Conservation (phyloP, 2,797 vertebrate genomes). For the Macropus fuliginosus region DNA sequence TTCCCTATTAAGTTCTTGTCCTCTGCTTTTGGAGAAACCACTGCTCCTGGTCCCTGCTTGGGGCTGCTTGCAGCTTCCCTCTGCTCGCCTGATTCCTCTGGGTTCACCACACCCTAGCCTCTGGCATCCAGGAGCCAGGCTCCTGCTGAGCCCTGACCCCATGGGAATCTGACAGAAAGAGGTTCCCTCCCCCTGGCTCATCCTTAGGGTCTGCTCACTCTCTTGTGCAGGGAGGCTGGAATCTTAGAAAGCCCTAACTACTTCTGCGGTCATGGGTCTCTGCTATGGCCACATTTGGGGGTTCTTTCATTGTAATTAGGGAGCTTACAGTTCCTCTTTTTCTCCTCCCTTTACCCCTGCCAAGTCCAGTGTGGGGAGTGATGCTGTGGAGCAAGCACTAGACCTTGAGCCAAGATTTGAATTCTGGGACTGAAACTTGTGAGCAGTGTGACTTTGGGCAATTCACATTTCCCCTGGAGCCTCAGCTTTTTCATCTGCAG, state of each 20-base stretch:
- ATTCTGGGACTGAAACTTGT: background rate
- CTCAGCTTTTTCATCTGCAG: background rate
- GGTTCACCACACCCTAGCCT: background rate
- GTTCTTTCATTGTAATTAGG: background rate
- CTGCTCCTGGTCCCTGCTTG: background rate
- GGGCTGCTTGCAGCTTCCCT: background rate
- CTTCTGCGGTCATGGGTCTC: background rate
- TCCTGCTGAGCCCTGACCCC: background rate
- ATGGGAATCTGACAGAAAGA: background rate
- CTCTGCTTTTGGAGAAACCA: background rate
- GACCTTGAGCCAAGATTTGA: background rate
- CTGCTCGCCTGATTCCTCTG: background rate
- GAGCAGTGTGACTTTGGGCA: background rate
- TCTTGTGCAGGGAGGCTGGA: background rate
- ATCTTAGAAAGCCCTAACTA: background rate
- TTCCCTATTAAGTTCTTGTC: background rate
- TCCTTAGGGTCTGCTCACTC: background rate
- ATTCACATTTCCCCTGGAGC: background rate
- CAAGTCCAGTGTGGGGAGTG: background rate
- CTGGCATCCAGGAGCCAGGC: background rate
- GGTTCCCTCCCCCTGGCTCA: background rate
- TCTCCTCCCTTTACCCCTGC: background rate
- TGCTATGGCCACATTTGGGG: background rate
- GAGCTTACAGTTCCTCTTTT: background rate
- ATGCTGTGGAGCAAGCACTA: background rate